A percentile compares a stretch with the other conserved stretches of the same genome.
These are phyloP conservation scores for Reticulitermes speratus DNA, from an alignment of 1,140 invertebrate species.

Conservation along the genomic window DNA sequence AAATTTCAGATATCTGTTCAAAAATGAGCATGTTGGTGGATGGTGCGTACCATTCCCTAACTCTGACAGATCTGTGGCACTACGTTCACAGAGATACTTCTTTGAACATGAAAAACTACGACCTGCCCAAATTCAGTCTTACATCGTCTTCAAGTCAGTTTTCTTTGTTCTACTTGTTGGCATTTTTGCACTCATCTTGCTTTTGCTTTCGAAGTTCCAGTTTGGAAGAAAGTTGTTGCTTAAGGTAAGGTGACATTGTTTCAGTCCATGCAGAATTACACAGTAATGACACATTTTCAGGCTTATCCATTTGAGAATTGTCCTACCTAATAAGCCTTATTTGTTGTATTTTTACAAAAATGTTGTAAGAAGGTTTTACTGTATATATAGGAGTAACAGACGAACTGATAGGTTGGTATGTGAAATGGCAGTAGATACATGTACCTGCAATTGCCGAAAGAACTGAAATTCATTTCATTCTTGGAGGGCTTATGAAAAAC, in stretches of 20 bases:
- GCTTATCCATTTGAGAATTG: too few species aligned
- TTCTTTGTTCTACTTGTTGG: constrained; percentile 50
- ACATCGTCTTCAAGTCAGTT: constrained; percentile 47
- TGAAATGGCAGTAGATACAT: too few species aligned
- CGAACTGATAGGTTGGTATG: too few species aligned
- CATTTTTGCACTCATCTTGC: constrained; percentile 61
- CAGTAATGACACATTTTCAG: too few species aligned
- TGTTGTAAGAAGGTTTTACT: too few species aligned
- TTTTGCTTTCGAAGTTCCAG: constrained; percentile 62
- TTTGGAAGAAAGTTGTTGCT: constrained; percentile 64
- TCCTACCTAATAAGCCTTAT: too few species aligned
- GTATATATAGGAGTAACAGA: too few species aligned
- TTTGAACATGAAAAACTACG: constrained; percentile 66
- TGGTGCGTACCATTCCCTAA: constrained; percentile 79
- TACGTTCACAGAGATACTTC: constrained; percentile 72
- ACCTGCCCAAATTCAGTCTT: constrained; percentile 68
- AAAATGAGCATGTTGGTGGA: constrained; percentile 56
- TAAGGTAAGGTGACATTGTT: constrained; percentile 51
- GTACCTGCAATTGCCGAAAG: too few species aligned
- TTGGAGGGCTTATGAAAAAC: too few species aligned
- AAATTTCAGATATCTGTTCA: constrained; percentile 56
- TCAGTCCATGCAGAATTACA: too few species aligned
- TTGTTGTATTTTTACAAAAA: too few species aligned
- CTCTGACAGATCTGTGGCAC: constrained; percentile 75
- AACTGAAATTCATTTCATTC: too few species aligned